Conservation (phyloP, 2,797 vertebrate genomes). For the Gambusia yucatana region DNA sequence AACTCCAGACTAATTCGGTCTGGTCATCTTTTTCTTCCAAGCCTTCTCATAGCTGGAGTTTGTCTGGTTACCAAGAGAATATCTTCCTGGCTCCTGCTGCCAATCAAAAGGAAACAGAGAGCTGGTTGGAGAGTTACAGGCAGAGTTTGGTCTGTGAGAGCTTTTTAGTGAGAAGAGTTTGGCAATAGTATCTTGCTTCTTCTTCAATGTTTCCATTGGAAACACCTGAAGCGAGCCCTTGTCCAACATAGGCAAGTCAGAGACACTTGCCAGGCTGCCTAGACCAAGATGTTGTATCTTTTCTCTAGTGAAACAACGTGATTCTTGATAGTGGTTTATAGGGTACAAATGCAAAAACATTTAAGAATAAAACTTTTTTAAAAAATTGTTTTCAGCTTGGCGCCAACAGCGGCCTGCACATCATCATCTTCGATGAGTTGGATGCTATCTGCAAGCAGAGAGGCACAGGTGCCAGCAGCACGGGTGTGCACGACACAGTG, state of each 20-base stretch:
- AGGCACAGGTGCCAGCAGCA: constrained; percentile 94
- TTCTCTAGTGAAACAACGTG: neutral
- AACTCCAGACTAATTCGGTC: neutral
- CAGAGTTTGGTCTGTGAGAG: neutral
- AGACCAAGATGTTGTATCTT: neutral
- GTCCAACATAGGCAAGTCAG: neutral
- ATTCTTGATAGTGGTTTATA: no score
- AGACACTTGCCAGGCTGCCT: neutral
- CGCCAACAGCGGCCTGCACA: constrained; percentile 96
- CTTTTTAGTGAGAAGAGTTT: neutral
- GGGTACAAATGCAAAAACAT: neutral
- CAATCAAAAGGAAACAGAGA: neutral
- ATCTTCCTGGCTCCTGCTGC: neutral
- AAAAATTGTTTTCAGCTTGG: constrained; percentile 82
- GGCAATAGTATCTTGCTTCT: neutral
- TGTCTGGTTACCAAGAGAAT: neutral
- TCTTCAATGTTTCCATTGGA: neutral
- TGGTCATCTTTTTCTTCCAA: neutral
- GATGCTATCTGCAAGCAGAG: constrained; percentile 99
- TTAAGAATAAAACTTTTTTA: neutral
- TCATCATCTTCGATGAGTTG: constrained; percentile 98
- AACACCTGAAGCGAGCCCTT: neutral
- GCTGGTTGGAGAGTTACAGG: neutral
- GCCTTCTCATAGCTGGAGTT: neutral
- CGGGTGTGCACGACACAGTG: constrained; percentile 95